A percentile compares a stretch with the other conserved stretches of the same genome.
Evolutionary conservation across 1,140 invertebrate genomes (phyloP).

Genomic region (Littorina saxatilis): DNA sequence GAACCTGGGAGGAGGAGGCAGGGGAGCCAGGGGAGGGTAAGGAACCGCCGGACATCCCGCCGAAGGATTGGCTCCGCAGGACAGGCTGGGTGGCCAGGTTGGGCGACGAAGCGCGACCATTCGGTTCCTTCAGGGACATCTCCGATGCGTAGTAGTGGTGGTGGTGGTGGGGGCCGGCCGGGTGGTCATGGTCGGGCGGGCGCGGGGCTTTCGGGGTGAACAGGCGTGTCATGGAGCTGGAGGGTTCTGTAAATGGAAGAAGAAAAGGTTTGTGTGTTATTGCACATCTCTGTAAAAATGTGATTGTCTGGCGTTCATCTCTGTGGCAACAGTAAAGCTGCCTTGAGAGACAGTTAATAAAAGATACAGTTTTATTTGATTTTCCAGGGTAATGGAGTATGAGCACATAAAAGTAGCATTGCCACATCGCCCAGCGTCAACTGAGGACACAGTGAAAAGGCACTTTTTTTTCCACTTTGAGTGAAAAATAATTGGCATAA

Average conservation of each 20-base stretch:
- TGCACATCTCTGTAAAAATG: not conserved
- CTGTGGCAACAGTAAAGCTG: not conserved
- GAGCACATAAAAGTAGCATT: too few species aligned
- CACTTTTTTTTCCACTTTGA: too few species aligned
- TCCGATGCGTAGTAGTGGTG: not conserved
- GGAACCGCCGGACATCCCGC: constrained; percentile 58
- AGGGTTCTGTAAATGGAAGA: constrained; percentile 28
- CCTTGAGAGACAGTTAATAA: not conserved
- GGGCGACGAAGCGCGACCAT: constrained; percentile 7
- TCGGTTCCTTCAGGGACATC: constrained; percentile 38
- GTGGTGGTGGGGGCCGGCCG: not conserved
- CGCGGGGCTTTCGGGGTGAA: constrained; percentile 17
- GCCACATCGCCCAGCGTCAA: too few species aligned
- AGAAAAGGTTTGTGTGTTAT: not conserved
- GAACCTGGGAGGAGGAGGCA: constrained; percentile 54
- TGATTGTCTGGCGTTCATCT: not conserved
- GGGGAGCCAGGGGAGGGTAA: constrained; percentile 24
- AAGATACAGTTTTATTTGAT: too few species aligned
- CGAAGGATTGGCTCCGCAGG: constrained; percentile 68
- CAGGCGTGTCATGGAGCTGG: constrained; percentile 43
- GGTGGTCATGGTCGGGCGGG: constrained; percentile 9
- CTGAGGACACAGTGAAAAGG: too few species aligned
- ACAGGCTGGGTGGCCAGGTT: constrained; percentile 44
- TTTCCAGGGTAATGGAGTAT: too few species aligned
- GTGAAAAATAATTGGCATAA: too few species aligned